Base-by-base conservation (phyloP, 1,140 invertebrate genomes). In the Plectus sambesii region DNA sequence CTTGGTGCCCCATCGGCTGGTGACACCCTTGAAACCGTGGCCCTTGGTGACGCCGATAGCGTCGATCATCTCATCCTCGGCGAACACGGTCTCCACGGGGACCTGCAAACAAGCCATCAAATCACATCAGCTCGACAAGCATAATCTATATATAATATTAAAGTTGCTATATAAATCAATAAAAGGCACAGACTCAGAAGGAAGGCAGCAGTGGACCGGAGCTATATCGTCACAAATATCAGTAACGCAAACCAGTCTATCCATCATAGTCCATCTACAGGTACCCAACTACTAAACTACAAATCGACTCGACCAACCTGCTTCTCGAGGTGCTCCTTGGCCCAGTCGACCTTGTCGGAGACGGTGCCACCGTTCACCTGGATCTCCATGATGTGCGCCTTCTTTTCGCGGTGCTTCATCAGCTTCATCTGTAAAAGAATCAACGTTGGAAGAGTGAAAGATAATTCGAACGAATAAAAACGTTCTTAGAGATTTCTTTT, bases 311-410 rank as follows among this genome's bases (percentile, higher is more conserved):
- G 12, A 33, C 30, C 17, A 12, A 33, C 30, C 17, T 85, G 81
- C 69, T 97, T 94, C 70, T 99, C 94, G 49, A 99, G 77, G 69
- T 96, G 87, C 68, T 90, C 82, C 40, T 82, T 77, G 5, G 89
- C 92, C 88, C 89, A 99, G 68, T 93, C 82, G 23, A 99, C 83
- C 73, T 99, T 99, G 52, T 98, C 82, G 49, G 82, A 79, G 64
- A 98, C 80, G 51, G 82, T 84, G 47, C 94, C 94, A 67, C 94
- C 94, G 71, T 99, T 99, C 39, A 99, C 70, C 76, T 99, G 94
- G 66, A 99, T 93, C 77, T 99, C 94, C 87, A 98, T 96, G 48
- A 99, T 88, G 66, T 99, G 90, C 23, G 93, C 90, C 73, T 99
- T 98, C 82, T 98, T 99, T 72, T 98, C 90, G 54, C 90, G 82